These are phyloP conservation scores for Hippocampus kuda DNA, from an alignment of 2,797 vertebrate genomes.

Conservation along the genomic window DNA sequence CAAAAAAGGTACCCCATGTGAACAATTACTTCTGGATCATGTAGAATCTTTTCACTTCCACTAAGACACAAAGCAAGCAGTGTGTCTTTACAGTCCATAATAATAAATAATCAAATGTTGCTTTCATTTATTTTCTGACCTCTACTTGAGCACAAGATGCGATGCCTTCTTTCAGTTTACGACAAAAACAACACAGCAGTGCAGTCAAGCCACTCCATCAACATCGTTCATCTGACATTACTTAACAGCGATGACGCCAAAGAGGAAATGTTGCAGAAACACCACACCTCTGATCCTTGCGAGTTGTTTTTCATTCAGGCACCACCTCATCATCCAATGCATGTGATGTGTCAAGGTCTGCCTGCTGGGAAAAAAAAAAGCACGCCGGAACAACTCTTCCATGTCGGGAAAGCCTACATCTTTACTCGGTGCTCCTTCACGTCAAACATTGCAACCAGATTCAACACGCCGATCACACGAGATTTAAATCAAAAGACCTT, in stretches of 20 bases:
- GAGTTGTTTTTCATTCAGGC: conserved; percentile 60
- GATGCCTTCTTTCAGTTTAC: conserved; percentile 45
- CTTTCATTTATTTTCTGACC: not conserved
- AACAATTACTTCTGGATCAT: not conserved
- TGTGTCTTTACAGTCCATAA: not conserved
- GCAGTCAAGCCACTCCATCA: conserved; percentile 28
- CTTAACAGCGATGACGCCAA: conserved; percentile 66
- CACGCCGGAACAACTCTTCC: conserved; percentile 5
- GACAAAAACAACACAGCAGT: conserved; percentile 36
- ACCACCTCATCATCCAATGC: conserved; percentile 50
- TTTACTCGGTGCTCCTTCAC: not conserved
- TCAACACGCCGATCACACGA: not conserved
- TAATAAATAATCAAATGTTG: not conserved
- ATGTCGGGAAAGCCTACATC: conserved; percentile 1
- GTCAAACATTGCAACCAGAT: not conserved
- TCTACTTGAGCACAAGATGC: not conserved
- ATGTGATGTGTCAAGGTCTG: conserved; percentile 49
- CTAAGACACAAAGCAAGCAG: not conserved
- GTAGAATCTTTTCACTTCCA: not conserved
- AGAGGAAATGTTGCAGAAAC: conserved; percentile 53
- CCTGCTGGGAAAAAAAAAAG: conserved; percentile 15
- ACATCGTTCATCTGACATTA: conserved; percentile 60
- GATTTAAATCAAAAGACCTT: not conserved
- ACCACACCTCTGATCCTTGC: conserved; percentile 42
- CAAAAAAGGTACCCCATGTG: conserved; percentile 71